phyloP scores from a whole-genome alignment of 2,888 invertebrate genomes.

The Brachylomia viminalis region DNA sequence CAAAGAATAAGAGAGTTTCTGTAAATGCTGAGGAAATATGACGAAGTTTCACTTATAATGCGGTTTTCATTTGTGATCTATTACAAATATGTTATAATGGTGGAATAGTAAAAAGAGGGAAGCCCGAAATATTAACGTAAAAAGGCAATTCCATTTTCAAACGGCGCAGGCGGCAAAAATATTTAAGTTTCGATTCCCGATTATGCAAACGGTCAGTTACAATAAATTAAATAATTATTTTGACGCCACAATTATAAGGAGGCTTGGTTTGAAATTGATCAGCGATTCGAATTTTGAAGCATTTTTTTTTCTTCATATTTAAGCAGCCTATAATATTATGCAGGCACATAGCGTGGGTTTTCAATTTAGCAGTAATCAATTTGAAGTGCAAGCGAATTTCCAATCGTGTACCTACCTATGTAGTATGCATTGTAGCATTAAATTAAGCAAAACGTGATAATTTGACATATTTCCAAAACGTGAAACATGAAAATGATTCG shows the following conservation, averaged over 20 bases:
- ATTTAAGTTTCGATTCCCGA: conserved; percentile 23
- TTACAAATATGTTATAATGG: neutral
- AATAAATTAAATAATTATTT: neutral
- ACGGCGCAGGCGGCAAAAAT: neutral
- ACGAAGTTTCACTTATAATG: neutral
- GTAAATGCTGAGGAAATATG: neutral
- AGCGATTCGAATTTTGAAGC: neutral
- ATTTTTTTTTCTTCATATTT: neutral
- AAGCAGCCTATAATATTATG: neutral
- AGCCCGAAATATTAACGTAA: neutral
- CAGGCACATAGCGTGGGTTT: neutral
- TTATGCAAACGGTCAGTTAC: conserved; percentile 24
- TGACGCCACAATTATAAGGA: conserved; percentile 12
- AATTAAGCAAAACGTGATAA: neutral
- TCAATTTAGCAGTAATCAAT: neutral
- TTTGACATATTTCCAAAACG: too few species aligned
- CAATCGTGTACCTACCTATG: neutral
- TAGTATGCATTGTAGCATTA: neutral
- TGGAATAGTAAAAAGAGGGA: neutral
- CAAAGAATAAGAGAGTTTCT: neutral
- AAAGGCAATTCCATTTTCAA: conserved; percentile 13
- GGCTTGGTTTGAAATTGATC: conserved; percentile 24
- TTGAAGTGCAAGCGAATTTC: neutral
- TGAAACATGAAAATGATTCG: neutral
- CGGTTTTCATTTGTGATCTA: neutral